Evolutionary conservation across 2,888 invertebrate species (phyloP), one percentile per base, ranked within the genome.

Genomic region (Eubasilissa splendida): DNA sequence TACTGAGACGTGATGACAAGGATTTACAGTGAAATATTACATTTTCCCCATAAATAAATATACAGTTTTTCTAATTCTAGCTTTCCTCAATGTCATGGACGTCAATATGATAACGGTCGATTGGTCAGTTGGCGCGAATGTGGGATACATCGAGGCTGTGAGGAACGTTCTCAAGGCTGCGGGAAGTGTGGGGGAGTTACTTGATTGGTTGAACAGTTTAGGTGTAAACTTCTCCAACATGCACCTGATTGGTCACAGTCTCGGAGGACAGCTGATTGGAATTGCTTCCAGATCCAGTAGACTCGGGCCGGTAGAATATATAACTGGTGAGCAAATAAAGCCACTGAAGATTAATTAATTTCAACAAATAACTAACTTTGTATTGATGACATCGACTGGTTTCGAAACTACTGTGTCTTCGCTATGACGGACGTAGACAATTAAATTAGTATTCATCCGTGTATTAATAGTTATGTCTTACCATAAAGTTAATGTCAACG

Each of bases 191-290:
- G 82, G 42, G 4, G 73, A 63, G 31, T 78, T 82, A 11, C 14
- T 82, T 0, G 80, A 82, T 53, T 82, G 79, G 80, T 12, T 82
- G 52, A 78, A 80, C 50, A 59, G 70, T 14, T 50, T 63, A n/a
- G 82, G 82, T 5, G 77, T 78, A 2, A 58, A 75, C 9, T 80
- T 82, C 60, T 22, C 52, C 12, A 78, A 78, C 50, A 65, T 82
- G 1, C 82, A 82, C 65, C 52, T 82, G 14, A 33, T 82, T 12
- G 82, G 82, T 10, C 76, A 80, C 70, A 82, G 82, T 14, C 77
- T 82, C 22, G 82, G 82, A 50, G 82, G 82, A 22, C 82, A 82
- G 22, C 11, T 82, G 68, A 75, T 65, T 10, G 82, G 82, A 71
- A 60, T 78, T 8, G 65, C 70, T 31, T 77, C 80, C 31, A 80